A percentile compares a stretch with the other conserved stretches of the same genome.
Evolutionary conservation across 1,140 invertebrate genomes (phyloP).

Genomic region (Vanessa tameamea): DNA sequence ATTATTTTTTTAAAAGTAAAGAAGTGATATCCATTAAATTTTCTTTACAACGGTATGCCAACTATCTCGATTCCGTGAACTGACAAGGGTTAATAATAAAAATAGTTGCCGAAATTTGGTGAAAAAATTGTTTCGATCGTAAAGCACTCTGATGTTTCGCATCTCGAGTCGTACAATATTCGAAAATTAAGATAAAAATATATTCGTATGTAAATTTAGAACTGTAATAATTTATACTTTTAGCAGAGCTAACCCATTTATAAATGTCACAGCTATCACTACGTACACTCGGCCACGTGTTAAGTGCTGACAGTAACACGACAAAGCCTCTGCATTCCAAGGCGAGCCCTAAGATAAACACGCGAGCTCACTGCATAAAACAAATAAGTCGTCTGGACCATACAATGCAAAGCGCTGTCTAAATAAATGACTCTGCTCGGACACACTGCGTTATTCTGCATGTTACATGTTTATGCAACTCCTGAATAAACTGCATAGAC

Average conservation of each 20-base stretch:
- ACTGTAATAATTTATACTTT: background rate
- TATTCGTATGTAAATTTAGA: background rate
- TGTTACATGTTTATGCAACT: conserved; percentile 25
- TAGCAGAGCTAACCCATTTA: conserved; percentile 29
- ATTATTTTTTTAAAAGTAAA: too few species aligned
- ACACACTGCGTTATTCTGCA: conserved; percentile 23
- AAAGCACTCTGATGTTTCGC: too few species aligned
- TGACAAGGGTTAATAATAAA: too few species aligned
- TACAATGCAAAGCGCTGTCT: conserved; percentile 32
- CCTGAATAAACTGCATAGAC: conserved; percentile 12
- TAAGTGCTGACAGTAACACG: conserved; percentile 45
- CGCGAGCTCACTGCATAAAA: conserved; percentile 46
- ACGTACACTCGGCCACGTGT: conserved; percentile 26
- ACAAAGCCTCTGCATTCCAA: conserved; percentile 18
- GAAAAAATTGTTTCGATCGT: too few species aligned
- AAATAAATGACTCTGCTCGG: conserved; percentile 18
- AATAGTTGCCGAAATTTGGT: too few species aligned
- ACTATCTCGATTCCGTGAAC: too few species aligned
- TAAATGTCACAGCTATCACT: conserved; percentile 35
- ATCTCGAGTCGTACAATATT: too few species aligned
- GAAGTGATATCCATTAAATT: too few species aligned
- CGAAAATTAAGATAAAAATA: too few species aligned
- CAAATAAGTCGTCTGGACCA: conserved; percentile 39
- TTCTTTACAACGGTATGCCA: too few species aligned
- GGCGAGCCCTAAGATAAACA: conserved; percentile 55